Evolutionary conservation across 2,113 vertebrate genomes (phyloP), one percentile per base, ranked within the genome.

Genomic region (Tragelaphus scriptus): DNA sequence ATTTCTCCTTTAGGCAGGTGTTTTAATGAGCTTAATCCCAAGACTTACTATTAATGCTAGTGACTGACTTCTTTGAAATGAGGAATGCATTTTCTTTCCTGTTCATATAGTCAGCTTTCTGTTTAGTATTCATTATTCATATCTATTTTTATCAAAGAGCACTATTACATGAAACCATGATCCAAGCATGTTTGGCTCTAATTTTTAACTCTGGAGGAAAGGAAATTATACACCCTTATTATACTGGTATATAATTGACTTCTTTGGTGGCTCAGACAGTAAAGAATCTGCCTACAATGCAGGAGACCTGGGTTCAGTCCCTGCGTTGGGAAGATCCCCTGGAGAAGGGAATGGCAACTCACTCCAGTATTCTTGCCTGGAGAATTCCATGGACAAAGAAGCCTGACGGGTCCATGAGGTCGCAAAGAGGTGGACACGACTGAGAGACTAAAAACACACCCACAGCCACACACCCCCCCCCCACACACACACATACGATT

Each of bases 81-180:
- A 98, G 61, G 61, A 86, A 88, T 87, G 68, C 25, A 47, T 94
- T 98, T 97, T 96, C 95, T 95, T 91, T 90, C 93, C 95, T 96
- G 49, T 96, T 97, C 95, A 92, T 88, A 93, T 32, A 97, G 96
- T 89, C 94, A 94, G 65, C 89, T 95, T 94, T 68, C 89, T 96
- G 40, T 93, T 97, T 85, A 96, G 75, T 97, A 97, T 97, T 97
- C 97, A 98, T 98, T 97, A 98, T 98, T 98, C 93, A 92, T 92
- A 58, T 94, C 94, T 98, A 90, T 97, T 98, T 98, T 98, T 97
- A 93, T 98, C 97, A 98, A 89, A 95, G 88, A 97, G 71, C 85
- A 95, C 91, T 86, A 91, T 96, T 95, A 82, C 84, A 93, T 80
- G 90, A 94, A 97, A 93, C 91, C 36, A 92, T 85, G 95, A 97